Evolutionary conservation across 2,888 invertebrate species (phyloP).

Genomic region (Patella pellucida): DNA sequence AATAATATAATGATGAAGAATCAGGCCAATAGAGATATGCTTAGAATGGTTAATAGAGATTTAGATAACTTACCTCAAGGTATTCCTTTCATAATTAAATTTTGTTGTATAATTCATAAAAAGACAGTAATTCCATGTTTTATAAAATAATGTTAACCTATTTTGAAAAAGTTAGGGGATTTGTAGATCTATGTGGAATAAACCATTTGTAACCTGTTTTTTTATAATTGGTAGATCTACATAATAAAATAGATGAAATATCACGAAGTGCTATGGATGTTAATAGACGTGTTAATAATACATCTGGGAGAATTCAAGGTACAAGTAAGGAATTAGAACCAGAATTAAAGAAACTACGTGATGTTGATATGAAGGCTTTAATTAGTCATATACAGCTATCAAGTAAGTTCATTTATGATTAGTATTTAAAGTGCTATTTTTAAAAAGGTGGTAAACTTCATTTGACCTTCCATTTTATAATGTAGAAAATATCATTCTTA

Average conservation of each 20-base stretch:
- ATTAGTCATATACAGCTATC: slow-evolving; percentile 29
- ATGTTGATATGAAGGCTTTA: slow-evolving; percentile 29
- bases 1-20: not conserved
- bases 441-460: no score
- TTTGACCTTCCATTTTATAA: no score
- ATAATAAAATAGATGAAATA: slow-evolving; percentile 30
- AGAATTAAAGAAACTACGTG: slow-evolving; percentile 41
- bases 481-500: no score
- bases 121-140: no score
- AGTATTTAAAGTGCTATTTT: no score
- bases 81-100: not conserved
- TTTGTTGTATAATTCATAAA: no score
- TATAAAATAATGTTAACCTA: no score
- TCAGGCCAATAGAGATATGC: not conserved
- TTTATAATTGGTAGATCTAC: slow-evolving; percentile 24
- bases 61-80: slow-evolving; percentile 19
- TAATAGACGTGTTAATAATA: slow-evolving; percentile 45
- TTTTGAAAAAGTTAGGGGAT: no score
- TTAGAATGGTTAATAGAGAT: slow-evolving; percentile 12
- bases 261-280: slow-evolving; percentile 42
- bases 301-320: slow-evolving; percentile 36
- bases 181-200: no score
- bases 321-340: slow-evolving; percentile 48
- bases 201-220: not conserved
- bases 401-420: slow-evolving; percentile 20